These are phyloP conservation scores for Macrostomum lignano DNA, from an alignment of 1,140 invertebrate species.

Conservation along the genomic window DNA sequence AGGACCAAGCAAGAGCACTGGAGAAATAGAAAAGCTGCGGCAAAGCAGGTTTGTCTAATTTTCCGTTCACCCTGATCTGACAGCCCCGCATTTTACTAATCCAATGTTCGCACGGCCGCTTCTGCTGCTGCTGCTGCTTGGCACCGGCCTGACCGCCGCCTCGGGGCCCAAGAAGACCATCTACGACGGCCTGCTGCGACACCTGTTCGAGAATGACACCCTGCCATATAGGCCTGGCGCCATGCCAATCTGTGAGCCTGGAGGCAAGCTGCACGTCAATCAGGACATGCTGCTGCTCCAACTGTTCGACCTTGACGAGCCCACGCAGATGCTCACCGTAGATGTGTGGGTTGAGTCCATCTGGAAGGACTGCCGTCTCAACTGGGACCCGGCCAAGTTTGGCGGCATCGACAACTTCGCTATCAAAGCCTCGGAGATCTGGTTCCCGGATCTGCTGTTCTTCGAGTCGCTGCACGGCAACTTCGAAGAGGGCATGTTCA, in stretches of 20 bases:
- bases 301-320: conserved; percentile 3
- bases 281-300: not conserved
- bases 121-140: too few relatives aligned
- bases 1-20: too few relatives aligned
- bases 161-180: too few relatives aligned
- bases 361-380: conserved; percentile 89
- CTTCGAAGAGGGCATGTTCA: conserved; percentile 1
- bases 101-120: too few relatives aligned
- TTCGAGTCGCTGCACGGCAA: conserved; percentile 1
- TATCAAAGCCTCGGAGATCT: conserved; percentile 65
- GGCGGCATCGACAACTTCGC: conserved; percentile 77
- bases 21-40: too few relatives aligned
- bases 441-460: not conserved
- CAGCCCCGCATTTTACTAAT: too few relatives aligned
- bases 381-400: conserved; percentile 80
- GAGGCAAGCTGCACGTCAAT: conserved; percentile 1
- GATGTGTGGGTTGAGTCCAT: not conserved
- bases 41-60: too few relatives aligned
- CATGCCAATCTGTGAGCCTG: not conserved
- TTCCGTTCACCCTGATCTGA: too few relatives aligned
- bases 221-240: conserved; percentile 1
- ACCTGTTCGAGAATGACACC: not conserved
- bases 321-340: not conserved
- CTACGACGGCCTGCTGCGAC: not conserved
- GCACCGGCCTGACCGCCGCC: too few relatives aligned